Base-by-base conservation (phyloP, 2,797 vertebrate genomes). In the Neosilurus mollespiculum region DNA sequence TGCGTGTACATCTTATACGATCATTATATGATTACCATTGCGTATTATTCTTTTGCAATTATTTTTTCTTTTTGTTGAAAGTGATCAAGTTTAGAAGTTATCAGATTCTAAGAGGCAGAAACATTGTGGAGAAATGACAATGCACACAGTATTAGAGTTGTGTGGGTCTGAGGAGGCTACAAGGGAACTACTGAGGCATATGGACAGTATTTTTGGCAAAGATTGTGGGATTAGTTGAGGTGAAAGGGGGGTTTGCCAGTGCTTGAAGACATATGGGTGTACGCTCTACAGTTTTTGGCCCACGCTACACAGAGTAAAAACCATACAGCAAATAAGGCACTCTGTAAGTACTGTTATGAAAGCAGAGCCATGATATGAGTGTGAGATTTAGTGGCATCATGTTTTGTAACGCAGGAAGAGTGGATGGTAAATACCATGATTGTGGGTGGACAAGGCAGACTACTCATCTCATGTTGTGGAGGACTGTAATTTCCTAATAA, bases 401-500 rank as follows among this genome's bases (percentile, higher is more conserved):
- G 30, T 78, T 81, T 75, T 76, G 53, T 85, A 84, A 85, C 72
- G 26, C 66, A 56, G 14, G 53, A 34, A 62, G 58, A 81, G 72
- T 51, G 66, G 75, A 84, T 56, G 79, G 77, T 83, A 77, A 81
- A 87, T 81, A 65, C 62, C 22, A 20, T 11, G 37, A 76, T 18
- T 43, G 82, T 87, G 82, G 86, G 84, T 65, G 83, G 86, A 78
- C 76, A 70, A 81, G 24, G 77, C 34, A 71, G 72, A 78, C 76
- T 85, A 70, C 73, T 81, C 78, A 59, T 69, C 61, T 83, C 78
- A 62, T n/a, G 64, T 59, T 34, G 18, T 54, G 34, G 75, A 79
- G 76, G 58, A 83, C 77, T 59, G 84, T 73, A 87, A 88, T 88
- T 87, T 86, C 56, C 84, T 86, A 84, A 88, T 84, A 87, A 86